A percentile compares a stretch with the other conserved stretches of the same genome.
Conservation (phyloP, 2,113 vertebrate species). For the Melospiza melodia region DNA sequence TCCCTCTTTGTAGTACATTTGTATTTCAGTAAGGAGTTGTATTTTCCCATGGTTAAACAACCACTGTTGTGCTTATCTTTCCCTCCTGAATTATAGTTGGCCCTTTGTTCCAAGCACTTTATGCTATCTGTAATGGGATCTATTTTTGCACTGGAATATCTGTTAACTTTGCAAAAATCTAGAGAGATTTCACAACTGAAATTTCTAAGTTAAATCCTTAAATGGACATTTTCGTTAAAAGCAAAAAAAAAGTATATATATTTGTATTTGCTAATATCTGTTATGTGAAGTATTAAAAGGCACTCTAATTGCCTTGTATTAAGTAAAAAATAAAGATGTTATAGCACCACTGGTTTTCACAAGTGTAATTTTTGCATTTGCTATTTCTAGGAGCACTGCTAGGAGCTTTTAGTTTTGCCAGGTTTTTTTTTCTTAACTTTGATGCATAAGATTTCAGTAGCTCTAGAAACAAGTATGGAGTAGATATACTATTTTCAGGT, state of each 20-base stretch:
- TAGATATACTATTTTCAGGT: neutral
- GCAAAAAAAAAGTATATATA: conserved; percentile 65
- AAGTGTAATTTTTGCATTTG: neutral
- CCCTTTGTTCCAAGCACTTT: conserved; percentile 90
- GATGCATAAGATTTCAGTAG: neutral
- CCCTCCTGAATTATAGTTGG: conserved; percentile 57
- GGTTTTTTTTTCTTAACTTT: neutral
- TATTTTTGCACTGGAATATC: conserved; percentile 91
- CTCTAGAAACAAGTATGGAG: neutral
- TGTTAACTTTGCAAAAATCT: conserved; percentile 80
- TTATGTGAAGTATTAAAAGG: conserved; percentile 79
- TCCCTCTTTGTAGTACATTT: conserved; percentile 65
- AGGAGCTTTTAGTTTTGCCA: neutral
- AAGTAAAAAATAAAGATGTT: conserved; percentile 80
- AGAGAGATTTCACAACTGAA: conserved; percentile 76
- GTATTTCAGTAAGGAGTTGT: conserved; percentile 51
- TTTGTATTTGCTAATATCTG: conserved; percentile 81
- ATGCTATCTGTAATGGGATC: conserved; percentile 83
- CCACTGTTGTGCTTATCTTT: conserved; percentile 65
- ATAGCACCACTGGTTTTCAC: conserved; percentile 33
- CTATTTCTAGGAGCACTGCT: neutral
- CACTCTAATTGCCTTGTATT: conserved; percentile 76
- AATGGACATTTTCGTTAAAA: conserved; percentile 81
- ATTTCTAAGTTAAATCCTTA: conserved; percentile 80
- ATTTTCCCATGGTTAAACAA: conserved; percentile 56